These are phyloP conservation scores for Dryadula phaetusa DNA, from an alignment of 2,888 invertebrate species.

Conservation along the genomic window DNA sequence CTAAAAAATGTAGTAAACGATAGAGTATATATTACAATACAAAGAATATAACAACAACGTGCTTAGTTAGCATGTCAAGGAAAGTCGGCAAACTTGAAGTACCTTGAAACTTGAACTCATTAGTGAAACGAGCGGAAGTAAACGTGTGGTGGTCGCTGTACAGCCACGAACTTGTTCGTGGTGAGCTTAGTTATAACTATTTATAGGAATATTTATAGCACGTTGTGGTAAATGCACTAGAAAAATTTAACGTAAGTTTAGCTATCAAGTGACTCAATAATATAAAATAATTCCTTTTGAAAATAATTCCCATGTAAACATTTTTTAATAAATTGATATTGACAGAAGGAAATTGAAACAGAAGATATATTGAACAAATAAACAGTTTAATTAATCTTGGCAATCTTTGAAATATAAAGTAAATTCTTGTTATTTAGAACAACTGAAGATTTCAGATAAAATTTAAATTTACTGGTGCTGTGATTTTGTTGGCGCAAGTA, in stretches of 20 bases:
- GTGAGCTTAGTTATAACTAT: conserved; percentile 22
- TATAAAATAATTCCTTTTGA: neutral
- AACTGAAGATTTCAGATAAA: conserved; percentile 17
- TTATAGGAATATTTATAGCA: neutral
- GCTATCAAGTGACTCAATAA: too few species aligned
- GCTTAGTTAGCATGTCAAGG: conserved; percentile 38
- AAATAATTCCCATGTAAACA: neutral
- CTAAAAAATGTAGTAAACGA: neutral
- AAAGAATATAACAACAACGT: conserved; percentile 19
- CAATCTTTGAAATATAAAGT: neutral
- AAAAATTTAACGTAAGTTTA: neutral
- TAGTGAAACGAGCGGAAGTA: conserved; percentile 48
- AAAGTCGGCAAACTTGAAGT: conserved; percentile 41
- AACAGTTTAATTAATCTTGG: neutral
- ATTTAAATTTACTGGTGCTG: conserved; percentile 21
- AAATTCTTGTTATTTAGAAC: neutral
- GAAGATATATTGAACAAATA: neutral
- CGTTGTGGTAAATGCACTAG: neutral
- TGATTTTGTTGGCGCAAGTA: conserved; percentile 49
- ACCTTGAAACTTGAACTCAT: conserved; percentile 47
- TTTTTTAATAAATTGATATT: neutral
- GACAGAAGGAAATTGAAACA: neutral
- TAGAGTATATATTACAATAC: neutral
- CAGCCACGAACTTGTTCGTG: conserved; percentile 39
- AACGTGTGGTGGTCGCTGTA: conserved; percentile 45